These are phyloP conservation scores for Balearica regulorum DNA, from an alignment of 2,797 vertebrate genomes.

Conservation along the genomic window DNA sequence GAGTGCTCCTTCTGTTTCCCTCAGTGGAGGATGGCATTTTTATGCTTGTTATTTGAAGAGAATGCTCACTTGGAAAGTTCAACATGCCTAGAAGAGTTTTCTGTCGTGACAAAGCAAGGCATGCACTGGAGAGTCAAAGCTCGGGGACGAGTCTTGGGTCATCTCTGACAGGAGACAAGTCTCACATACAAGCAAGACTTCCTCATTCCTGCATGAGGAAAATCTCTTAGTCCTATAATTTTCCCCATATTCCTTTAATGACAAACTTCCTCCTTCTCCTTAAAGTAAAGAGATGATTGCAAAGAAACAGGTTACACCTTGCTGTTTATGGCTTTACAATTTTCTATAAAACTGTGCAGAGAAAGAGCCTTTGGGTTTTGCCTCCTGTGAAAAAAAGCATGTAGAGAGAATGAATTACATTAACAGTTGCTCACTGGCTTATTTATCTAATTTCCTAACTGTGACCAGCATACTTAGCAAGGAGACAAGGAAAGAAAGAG, in stretches of 20 bases:
- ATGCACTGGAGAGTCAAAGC: neutral
- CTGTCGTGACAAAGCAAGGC: neutral
- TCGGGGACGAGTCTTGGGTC: neutral
- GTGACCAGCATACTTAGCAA: neutral
- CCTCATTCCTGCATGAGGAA: neutral
- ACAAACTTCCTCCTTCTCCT: neutral
- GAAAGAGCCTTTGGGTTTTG: neutral
- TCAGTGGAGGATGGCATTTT: neutral
- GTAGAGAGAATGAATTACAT: neutral
- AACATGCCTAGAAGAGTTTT: neutral
- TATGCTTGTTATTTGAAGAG: neutral
- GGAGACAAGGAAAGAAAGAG: neutral
- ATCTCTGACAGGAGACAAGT: neutral
- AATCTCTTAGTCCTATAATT: neutral
- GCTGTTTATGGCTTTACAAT: neutral
- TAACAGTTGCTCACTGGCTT: neutral
- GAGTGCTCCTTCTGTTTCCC: neutral
- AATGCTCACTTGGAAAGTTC: neutral
- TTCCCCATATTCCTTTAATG: neutral
- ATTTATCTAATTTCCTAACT: neutral
- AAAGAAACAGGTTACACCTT: neutral
- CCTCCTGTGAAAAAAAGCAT: neutral
- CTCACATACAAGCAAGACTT: neutral
- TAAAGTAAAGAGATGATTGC: neutral
- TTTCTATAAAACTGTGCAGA: neutral